phyloP scores from a whole-genome alignment of 2,113 vertebrate species.

The Microtus montanus region DNA sequence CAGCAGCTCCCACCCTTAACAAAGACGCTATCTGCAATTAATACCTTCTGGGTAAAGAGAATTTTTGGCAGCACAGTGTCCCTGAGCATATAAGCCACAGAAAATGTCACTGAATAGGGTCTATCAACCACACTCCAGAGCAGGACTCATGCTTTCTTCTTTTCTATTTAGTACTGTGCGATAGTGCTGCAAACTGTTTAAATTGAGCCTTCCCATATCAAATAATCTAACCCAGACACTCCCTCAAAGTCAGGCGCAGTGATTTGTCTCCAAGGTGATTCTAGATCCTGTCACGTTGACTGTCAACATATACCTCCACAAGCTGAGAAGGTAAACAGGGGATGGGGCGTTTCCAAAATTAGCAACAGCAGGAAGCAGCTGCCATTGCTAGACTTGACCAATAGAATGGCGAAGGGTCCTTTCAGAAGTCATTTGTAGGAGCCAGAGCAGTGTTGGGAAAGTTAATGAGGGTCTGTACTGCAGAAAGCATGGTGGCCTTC shows the following conservation, averaged over 20 bases:
- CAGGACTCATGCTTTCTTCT: rapidly evolving
- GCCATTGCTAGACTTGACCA: neutral
- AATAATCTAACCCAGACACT: no score
- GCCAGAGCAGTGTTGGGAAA: neutral
- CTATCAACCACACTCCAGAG: no score
- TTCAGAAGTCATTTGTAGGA: neutral
- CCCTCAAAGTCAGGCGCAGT: neutral
- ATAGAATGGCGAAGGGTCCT: neutral
- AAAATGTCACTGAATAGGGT: no score
- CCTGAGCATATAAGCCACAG: no score
- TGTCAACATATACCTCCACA: neutral
- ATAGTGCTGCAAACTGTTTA: neutral
- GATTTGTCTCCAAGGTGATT: neutral
- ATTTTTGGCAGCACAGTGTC: no score
- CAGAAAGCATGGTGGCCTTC: neutral
- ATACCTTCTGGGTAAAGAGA: no score
- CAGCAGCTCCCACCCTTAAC: no score
- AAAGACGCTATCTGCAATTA: no score
- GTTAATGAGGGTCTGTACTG: neutral
- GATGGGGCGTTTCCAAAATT: neutral
- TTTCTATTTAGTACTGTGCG: no score
- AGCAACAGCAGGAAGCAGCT: neutral
- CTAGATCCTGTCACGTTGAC: neutral
- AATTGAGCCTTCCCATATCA: neutral
- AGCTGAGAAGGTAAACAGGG: neutral